A percentile compares a stretch with the other conserved stretches of the same genome.
phyloP scores from a whole-genome alignment of 2,888 invertebrate species.

The Dysmachus trigonus region DNA sequence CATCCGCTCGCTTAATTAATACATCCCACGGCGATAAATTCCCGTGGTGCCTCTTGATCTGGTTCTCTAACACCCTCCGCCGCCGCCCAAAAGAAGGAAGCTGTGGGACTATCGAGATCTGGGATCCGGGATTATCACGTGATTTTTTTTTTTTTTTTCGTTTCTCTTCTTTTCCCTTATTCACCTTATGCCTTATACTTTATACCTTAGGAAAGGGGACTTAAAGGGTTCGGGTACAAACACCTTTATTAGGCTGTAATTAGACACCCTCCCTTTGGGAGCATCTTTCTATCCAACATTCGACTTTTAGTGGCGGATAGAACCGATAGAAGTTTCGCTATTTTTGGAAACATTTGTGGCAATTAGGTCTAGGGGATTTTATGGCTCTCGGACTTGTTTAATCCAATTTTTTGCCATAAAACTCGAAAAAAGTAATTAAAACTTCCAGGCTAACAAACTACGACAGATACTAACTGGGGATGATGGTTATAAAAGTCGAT shows the following conservation, averaged over 20 bases:
- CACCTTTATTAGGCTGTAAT: slow-evolving; percentile 13
- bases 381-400: neutral
- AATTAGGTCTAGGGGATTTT: neutral
- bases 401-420: neutral
- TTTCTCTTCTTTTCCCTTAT: neutral
- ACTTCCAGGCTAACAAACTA: neutral
- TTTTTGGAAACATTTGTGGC: neutral
- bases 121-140: neutral
- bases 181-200: no score
- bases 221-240: neutral
- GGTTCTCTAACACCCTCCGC: no score
- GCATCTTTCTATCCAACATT: neutral
- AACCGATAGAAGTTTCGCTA: neutral
- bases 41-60: neutral
- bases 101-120: neutral
- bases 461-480: neutral
- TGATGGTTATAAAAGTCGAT: neutral
- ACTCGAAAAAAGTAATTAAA: neutral
- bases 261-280: neutral
- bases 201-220: neutral
- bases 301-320: neutral
- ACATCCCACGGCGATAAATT: slow-evolving; percentile 25
- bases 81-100: neutral
- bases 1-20: slow-evolving; percentile 36
- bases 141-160: neutral